Evolutionary conservation across 2,888 invertebrate species (phyloP), one percentile per base, ranked within the genome.

Genomic region (Ophion obscuratus): DNA sequence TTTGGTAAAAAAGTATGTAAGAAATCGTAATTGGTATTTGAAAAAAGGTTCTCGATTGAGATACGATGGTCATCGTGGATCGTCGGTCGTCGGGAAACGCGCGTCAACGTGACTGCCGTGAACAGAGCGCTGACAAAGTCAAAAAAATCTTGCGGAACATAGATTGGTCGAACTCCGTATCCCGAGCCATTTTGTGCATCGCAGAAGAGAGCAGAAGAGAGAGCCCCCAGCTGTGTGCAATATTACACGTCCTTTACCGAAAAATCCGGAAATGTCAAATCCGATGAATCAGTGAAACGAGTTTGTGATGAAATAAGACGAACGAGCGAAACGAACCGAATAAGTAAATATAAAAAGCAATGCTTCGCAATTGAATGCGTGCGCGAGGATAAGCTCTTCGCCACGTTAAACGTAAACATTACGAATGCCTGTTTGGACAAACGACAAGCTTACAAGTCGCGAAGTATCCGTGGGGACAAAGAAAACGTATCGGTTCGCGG

Each of bases 101-200:
- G 7, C 40, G 40, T 40, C 1, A 7, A 40, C 40, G 40, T 6
- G 3, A 36, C 40, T 40, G 40, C 40, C 40, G 40, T 40, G 40
- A 40, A 57, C 11, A 24, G 20, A 20, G n/a, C 20, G 14, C 24
- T 53, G n/a, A 7, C 0, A 64, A 70, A 61, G n/a, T 27, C n/a
- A 73, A 74, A 57, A 80, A 74, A 75, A 68, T 36, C 24, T 11
- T n/a, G 68, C 20, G 31, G 77, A 84, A 68, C 86, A 80, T 81
- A 61, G 83, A 87, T 81, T 62, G 71, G 81, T 67, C 88, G 68
- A 62, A 40, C 62, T 83, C 74, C 83, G 83, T 84, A 76, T 74
- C 59, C 83, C 68, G 90, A 91, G 93, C 94, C 94, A 94, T 94
- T 93, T 94, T 93, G 93, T 93, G 93, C 92, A 91, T 91, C 91